Conservation (phyloP, 2,888 invertebrate genomes). For the Panorpa germanica region DNA sequence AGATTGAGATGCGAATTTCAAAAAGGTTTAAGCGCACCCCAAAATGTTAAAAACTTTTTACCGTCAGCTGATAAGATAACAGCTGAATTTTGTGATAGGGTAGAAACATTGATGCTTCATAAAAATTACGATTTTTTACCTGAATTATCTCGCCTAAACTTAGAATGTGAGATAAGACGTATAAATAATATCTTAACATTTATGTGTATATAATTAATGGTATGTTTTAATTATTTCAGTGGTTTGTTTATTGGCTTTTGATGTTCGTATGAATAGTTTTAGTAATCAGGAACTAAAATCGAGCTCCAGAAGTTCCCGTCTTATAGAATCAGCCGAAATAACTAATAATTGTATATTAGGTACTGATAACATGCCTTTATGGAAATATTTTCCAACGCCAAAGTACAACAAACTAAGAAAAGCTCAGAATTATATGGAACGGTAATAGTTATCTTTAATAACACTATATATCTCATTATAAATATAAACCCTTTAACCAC, state of each 20-base stretch:
- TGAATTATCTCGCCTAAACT: constrained; percentile 48
- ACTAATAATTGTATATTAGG: constrained; percentile 51
- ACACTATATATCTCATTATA: neutral
- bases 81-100: constrained; percentile 38
- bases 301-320: constrained; percentile 40
- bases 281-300: constrained; percentile 32
- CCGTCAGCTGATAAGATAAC: constrained; percentile 40
- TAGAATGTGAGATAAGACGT: constrained; percentile 47
- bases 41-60: constrained; percentile 46
- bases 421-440: constrained; percentile 55
- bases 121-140: constrained; percentile 40
- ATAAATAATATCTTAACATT: constrained; percentile 7
- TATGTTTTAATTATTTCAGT: constrained; percentile 32
- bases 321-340: constrained; percentile 51
- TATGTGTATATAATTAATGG: constrained; percentile 4
- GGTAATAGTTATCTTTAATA: constrained; percentile 20
- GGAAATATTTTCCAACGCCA: constrained; percentile 54
- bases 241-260: constrained; percentile 51
- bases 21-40: constrained; percentile 54
- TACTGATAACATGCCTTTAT: constrained; percentile 52
- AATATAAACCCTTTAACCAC: neutral
- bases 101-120: constrained; percentile 21
- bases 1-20: constrained; percentile 59
- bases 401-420: constrained; percentile 44
- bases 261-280: constrained; percentile 48